phyloP scores from a whole-genome alignment of 2,113 vertebrate genomes.

The Hyperoodon ampullatus region DNA sequence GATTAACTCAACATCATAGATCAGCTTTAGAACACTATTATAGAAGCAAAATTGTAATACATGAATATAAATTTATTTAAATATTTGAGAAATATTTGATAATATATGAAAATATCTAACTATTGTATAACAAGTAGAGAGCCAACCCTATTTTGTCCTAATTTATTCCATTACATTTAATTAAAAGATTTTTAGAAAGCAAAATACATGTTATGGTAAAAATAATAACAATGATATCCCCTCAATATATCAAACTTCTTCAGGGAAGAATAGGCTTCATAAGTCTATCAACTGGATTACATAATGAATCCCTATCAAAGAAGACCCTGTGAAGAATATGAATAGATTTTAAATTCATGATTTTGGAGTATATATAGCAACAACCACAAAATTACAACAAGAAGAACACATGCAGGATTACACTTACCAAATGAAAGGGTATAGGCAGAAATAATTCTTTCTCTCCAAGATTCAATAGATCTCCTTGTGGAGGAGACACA shows the following conservation, averaged over 20 bases:
- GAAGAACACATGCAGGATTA: slow-evolving; percentile 10
- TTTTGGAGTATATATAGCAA: slow-evolving; percentile 25
- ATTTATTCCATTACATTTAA: slow-evolving; percentile 37
- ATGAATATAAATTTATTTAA: not conserved
- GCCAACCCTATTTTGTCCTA: not conserved
- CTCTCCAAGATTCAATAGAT: not conserved
- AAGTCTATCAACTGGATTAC: not conserved
- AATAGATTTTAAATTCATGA: slow-evolving; percentile 28
- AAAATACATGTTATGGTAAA: slow-evolving; percentile 24
- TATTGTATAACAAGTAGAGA: not conserved
- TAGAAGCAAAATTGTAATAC: slow-evolving; percentile 1
- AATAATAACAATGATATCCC: slow-evolving; percentile 30
- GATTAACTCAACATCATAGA: not conserved
- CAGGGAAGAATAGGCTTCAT: slow-evolving; percentile 24
- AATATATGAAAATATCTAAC: not conserved
- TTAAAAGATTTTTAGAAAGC: slow-evolving; percentile 35
- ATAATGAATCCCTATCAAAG: slow-evolving; percentile 20
- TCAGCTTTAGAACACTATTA: not conserved
- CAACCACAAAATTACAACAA: slow-evolving; percentile 21
- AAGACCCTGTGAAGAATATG: not conserved
- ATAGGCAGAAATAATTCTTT: slow-evolving; percentile 38
- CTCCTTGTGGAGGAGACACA: not conserved
- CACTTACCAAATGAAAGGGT: slow-evolving; percentile 55
- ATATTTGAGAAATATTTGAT: slow-evolving; percentile 14
- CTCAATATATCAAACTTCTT: not conserved